These are phyloP conservation scores for Limnephilus lunatus DNA, from an alignment of 2,888 invertebrate species.

Conservation along the genomic window DNA sequence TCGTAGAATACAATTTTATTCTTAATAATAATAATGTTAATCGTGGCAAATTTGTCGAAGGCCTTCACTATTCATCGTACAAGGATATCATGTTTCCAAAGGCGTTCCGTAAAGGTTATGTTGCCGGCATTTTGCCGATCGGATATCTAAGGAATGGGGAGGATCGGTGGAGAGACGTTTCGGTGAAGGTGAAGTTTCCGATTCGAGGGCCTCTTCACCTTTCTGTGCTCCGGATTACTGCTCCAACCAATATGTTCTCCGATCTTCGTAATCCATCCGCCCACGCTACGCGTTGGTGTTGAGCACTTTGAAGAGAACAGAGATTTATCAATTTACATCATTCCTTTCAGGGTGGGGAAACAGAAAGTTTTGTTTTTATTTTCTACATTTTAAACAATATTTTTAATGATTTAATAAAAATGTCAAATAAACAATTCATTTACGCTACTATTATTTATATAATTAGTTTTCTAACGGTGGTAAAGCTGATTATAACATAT, in stretches of 20 bases:
- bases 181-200: constrained; percentile 27
- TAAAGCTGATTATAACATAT: neutral
- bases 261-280: constrained; percentile 11
- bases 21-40: neutral
- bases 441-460: neutral
- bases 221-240: constrained; percentile 24
- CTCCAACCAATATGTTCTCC: constrained; percentile 9
- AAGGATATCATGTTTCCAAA: constrained; percentile 35
- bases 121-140: constrained; percentile 40
- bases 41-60: neutral
- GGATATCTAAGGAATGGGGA: neutral
- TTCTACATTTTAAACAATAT: neutral
- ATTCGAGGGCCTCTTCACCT: constrained; percentile 40
- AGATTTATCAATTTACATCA: neutral
- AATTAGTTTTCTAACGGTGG: neutral
- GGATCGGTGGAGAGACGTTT: constrained; percentile 19
- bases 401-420: neutral
- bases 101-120: constrained; percentile 34
- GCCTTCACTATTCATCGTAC: constrained; percentile 13
- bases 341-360: neutral
- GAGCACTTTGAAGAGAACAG: neutral
- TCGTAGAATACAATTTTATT: neutral
- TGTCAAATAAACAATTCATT: neutral
- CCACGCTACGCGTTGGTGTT: neutral
- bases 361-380: neutral